Evolutionary conservation across 2,113 vertebrate species (phyloP).

Genomic region (Talpa occidentalis): DNA sequence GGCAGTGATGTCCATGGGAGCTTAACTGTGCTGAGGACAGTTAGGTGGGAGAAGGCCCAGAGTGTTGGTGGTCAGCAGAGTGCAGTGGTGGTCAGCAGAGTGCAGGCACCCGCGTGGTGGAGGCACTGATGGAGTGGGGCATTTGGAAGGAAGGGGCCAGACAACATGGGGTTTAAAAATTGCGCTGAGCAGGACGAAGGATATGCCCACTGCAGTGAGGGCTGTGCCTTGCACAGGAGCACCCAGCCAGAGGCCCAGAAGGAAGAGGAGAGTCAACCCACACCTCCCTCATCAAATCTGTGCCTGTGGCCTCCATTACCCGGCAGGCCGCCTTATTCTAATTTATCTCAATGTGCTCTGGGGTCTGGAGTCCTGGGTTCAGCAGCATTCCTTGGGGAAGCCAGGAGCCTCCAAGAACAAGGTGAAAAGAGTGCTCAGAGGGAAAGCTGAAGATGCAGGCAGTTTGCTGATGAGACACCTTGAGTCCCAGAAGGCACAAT

Average conservation of each 20-base stretch:
- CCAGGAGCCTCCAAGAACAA: not conserved
- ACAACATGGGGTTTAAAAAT: not conserved
- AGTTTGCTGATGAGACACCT: not conserved
- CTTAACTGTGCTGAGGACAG: not conserved
- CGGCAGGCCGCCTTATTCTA: not conserved
- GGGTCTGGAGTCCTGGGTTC: not conserved
- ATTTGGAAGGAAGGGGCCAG: not conserved
- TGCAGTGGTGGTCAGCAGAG: rapidly evolving
- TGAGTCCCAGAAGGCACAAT: not conserved
- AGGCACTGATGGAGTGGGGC: not conserved
- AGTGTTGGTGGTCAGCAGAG: not conserved
- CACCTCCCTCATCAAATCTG: not conserved
- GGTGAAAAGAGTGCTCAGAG: not conserved
- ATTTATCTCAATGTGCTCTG: not conserved
- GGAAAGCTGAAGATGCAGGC: not conserved
- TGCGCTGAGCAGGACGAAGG: not conserved
- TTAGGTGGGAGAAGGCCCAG: not conserved
- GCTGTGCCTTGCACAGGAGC: too few species aligned
- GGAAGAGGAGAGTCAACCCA: not conserved
- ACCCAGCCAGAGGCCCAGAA: too few species aligned
- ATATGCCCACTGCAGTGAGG: too few species aligned
- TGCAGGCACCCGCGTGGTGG: not conserved
- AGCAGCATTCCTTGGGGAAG: not conserved
- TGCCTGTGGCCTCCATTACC: not conserved
- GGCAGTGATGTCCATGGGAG: not conserved